phyloP scores from a whole-genome alignment of 2,888 invertebrate genomes.

The Macrophya alboannulata region DNA sequence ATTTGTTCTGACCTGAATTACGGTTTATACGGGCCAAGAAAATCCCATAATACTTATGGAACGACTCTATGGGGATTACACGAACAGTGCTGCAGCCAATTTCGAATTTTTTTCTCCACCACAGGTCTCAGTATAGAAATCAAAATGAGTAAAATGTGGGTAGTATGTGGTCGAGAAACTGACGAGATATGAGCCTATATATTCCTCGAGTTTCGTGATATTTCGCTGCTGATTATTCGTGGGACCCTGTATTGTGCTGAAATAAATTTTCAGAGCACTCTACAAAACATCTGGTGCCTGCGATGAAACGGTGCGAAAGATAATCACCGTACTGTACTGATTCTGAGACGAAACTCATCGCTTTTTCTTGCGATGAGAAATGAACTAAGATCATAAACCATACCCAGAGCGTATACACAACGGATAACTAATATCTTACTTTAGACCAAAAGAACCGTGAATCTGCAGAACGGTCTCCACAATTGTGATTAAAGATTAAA shows the following conservation, averaged over 20 bases:
- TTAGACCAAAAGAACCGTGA: not conserved
- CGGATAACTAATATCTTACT: not conserved
- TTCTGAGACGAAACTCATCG: constrained; percentile 21
- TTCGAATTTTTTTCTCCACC: not conserved
- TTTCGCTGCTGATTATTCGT: constrained; percentile 7
- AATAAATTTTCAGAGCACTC: constrained; percentile 10
- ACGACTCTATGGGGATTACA: constrained; percentile 3
- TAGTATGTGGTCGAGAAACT: not conserved
- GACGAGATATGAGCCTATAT: not conserved
- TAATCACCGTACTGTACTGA: constrained; percentile 3
- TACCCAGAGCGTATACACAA: not conserved
- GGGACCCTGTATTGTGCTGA: not conserved
- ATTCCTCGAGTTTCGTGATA: not conserved
- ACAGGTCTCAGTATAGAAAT: not conserved
- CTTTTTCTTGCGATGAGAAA: constrained; percentile 3
- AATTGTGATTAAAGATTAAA: constrained; percentile 31
- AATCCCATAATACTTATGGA: not conserved
- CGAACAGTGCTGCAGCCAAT: not conserved
- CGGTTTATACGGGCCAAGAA: not conserved
- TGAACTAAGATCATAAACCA: constrained; percentile 15
- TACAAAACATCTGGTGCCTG: constrained; percentile 3
- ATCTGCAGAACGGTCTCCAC: not conserved
- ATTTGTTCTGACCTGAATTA: not conserved
- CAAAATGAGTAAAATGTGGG: not conserved
- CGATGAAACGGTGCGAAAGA: constrained; percentile 9